phyloP scores from a whole-genome alignment of 2,888 invertebrate genomes.

The Leptinotarsa peninsularis region DNA sequence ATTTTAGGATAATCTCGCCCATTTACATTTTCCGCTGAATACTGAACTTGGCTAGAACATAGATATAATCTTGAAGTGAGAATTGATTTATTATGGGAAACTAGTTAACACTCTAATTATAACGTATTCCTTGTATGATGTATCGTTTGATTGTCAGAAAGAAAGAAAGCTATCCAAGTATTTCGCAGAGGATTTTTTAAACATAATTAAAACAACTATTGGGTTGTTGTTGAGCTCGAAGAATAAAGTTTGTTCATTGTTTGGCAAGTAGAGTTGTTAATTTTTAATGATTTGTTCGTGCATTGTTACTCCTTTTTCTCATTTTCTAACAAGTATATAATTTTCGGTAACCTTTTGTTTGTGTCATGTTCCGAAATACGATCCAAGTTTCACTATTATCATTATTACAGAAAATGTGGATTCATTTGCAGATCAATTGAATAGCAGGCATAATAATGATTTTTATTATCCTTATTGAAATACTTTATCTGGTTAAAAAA shows the following conservation, averaged over 20 bases:
- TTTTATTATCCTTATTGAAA: too few species aligned
- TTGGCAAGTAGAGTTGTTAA: conserved; percentile 9
- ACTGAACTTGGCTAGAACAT: conserved; percentile 47
- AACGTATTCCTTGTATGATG: conserved; percentile 20
- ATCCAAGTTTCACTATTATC: background rate
- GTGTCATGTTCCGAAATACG: background rate
- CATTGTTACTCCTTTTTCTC: conserved; percentile 13
- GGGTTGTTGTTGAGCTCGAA: conserved; percentile 1
- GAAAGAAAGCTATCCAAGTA: conserved; percentile 54
- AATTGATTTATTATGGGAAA: conserved; percentile 23
- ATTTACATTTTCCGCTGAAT: conserved; percentile 47
- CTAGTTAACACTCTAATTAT: conserved; percentile 27
- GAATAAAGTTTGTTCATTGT: conserved; percentile 7
- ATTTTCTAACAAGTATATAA: conserved; percentile 10
- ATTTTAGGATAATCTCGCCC: conserved; percentile 47
- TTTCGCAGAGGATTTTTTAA: conserved; percentile 29
- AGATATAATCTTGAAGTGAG: conserved; percentile 7
- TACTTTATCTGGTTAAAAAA: too few species aligned
- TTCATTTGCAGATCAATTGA: too few species aligned
- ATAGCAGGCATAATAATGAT: too few species aligned
- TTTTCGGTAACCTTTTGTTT: background rate
- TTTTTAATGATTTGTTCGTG: conserved; percentile 8
- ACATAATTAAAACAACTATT: conserved; percentile 4
- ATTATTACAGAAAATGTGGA: background rate
- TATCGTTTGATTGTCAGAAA: conserved; percentile 44